phyloP scores from a whole-genome alignment of 2,888 invertebrate genomes.

The Homarus gammarus region DNA sequence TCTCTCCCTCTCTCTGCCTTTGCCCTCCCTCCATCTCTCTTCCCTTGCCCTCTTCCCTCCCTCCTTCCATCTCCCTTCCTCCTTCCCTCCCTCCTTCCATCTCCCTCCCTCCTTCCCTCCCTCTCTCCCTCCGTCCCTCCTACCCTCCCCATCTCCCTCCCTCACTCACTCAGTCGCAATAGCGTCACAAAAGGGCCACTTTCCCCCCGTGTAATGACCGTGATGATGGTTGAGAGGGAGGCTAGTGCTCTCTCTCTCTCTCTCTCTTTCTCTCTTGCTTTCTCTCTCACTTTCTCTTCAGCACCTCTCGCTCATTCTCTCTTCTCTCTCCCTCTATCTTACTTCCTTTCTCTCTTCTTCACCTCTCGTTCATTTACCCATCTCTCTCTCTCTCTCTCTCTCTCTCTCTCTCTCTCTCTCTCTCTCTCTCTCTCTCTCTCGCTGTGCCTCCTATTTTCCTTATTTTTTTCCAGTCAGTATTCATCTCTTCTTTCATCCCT shows the following conservation, averaged over 20 bases:
- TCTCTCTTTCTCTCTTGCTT: background rate
- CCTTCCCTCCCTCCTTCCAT: background rate
- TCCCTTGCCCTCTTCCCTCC: background rate
- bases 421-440: too few species aligned
- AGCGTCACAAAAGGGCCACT: slow-evolving; percentile 48
- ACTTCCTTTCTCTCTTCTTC: background rate
- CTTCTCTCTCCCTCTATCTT: background rate
- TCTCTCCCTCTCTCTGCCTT: background rate
- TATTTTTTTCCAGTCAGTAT: too few species aligned
- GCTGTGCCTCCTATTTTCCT: too few species aligned
- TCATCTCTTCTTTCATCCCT: too few species aligned
- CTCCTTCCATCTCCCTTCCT: background rate
- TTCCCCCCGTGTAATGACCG: slow-evolving; percentile 53
- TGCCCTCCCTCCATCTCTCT: background rate
- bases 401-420: too few species aligned
- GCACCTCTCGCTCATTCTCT: slow-evolving; percentile 8
- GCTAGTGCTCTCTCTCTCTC: background rate
- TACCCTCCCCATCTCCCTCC: slow-evolving; percentile 12
- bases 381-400: background rate
- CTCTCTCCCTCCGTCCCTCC: background rate
- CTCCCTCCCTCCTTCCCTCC: background rate
- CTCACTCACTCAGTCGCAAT: slow-evolving; percentile 56
- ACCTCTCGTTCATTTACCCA: too few species aligned
- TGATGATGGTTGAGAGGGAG: slow-evolving; percentile 32
- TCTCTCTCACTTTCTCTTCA: slow-evolving; percentile 1